phyloP scores from a whole-genome alignment of 2,113 vertebrate species.

The Phaetusa simplex region DNA sequence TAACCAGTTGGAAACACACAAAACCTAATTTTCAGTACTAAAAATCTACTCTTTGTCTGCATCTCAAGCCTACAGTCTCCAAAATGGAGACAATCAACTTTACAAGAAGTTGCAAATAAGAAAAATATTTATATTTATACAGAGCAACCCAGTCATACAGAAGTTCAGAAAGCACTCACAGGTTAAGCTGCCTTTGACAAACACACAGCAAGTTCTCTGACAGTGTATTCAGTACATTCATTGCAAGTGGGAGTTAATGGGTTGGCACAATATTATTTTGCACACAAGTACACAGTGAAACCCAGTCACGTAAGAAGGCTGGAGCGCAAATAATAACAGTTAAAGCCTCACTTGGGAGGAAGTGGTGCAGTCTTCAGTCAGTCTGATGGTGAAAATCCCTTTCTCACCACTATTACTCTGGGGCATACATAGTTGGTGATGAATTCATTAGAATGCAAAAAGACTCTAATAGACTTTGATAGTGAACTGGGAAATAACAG shows the following conservation, averaged over 20 bases:
- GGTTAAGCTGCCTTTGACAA: neutral
- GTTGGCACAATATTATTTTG: neutral
- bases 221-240: neutral
- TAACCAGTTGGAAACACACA: neutral
- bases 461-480: neutral
- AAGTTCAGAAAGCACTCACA: neutral
- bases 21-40: neutral
- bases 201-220: neutral
- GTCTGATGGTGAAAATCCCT: neutral
- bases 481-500: neutral
- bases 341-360: neutral
- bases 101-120: neutral
- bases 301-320: neutral
- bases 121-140: neutral
- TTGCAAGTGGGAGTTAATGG: neutral
- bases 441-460: constrained; percentile 19
- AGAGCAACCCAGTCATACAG: neutral
- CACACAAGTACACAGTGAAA: neutral
- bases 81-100: neutral
- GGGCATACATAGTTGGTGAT: neutral
- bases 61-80: neutral
- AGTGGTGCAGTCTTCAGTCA: neutral
- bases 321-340: rapidly evolving
- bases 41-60: neutral
- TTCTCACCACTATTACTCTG: neutral